Base-by-base conservation (phyloP, 2,113 vertebrate genomes). In the Chascanopsetta lugubris region DNA sequence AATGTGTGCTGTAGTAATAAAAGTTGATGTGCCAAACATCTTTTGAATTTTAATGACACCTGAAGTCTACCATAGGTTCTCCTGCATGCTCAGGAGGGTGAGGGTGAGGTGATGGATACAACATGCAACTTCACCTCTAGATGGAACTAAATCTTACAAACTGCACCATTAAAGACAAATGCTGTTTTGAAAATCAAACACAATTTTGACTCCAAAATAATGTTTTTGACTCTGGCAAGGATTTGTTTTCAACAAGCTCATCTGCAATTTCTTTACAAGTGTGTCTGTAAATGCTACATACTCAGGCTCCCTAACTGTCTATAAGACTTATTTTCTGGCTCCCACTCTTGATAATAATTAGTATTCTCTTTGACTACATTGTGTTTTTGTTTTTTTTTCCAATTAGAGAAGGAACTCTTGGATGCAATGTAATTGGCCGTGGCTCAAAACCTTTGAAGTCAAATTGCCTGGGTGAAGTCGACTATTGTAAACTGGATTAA, bases 391-490 rank as follows among this genome's bases (percentile, higher is more conserved):
- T 47, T 82, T 80, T 73, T 73, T 72, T 46, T 45, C 9, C 49
- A 59, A 65, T 77, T 84, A 24, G 48, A 77, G 83, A 80, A 61
- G 76, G 61, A 87, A 85, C 62, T 67, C 62, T 75, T 77, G 84
- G 85, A 87, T 81, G 74, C 73, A 57, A 80, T 38, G 70, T 80
- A 90, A 89, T 87, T 89, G 86, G 84, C 81, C 27, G n/a, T 64
- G 64, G 55, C 75, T 83, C 84, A 80, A 62, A 86, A 83, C 75
- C 85, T 90, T 90, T 91, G 85, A 90, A 83, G 88, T 90, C 43
- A 88, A 90, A 91, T 88, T 88, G 82, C 82, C 68, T 82, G 79
- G 72, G 76, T 80, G 84, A 86, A 74, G 76, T 79, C 47, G 29
- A 86, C 83, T 77, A 82, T 82, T 81, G 77, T 84, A 87, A 86